Evolutionary conservation across 2,888 invertebrate genomes (phyloP), one percentile per base, ranked within the genome.

Genomic region (Azorinus chamasolen): DNA sequence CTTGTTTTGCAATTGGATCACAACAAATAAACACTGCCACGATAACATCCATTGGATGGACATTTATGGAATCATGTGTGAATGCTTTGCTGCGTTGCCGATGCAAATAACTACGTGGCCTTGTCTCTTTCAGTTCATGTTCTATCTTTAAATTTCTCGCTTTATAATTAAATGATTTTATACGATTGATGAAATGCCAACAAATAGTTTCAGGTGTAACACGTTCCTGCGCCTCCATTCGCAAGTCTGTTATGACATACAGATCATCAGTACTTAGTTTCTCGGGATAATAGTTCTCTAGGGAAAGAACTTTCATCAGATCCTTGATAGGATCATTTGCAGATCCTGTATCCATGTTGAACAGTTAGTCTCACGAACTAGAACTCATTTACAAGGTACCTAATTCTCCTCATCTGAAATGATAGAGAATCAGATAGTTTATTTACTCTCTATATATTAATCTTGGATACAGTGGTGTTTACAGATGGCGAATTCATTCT

Each of bases 11-110:
- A 20, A 25, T 50, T 48, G 61, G 48, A 4, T 61, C 61, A 61
- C 61, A 61, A n/a, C 61, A 61, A 48, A 61, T 1, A 22, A 53
- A 63, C 1, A 63, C 63, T 16, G 43, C 39, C 10, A 24, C 25
- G 24, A 53, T n/a, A 22, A 63, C 24, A 43, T 63, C 63, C 18
- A 63, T 20, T 16, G 63, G 63, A 41, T 63, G 63, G 16, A 63
- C 10, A 10, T 16, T 24, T 6, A 25, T 51, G 3, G 25, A n/a
- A n/a, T n/a, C n/a, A n/a, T n/a, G n/a, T n/a, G n/a, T n/a, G 1
- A 24, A n/a, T 8, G 45, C 58, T 20, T 43, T 45, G 14, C 20
- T 18, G 2, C 39, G 18, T n/a, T 25, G 10, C 20, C 39, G 32
- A 18, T 37, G 8, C 2, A 55, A 27, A 37, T 37, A 37, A 1